Base-by-base conservation (phyloP, 2,113 vertebrate species). In the Chiloscyllium plagiosum region DNA sequence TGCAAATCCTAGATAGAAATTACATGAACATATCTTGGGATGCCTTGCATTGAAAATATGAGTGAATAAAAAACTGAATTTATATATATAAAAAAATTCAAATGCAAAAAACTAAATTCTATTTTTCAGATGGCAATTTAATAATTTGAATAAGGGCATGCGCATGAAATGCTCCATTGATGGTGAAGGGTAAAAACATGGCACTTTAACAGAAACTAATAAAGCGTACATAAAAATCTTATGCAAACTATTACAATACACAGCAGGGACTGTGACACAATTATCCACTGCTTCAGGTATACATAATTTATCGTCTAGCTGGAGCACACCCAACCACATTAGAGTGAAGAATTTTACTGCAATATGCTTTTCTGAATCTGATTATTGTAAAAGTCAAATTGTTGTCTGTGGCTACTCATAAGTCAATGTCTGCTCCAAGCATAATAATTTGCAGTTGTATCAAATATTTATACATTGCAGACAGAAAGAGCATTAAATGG, bases 311-410 rank as follows among this genome's bases (percentile, higher is more conserved):
- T 72, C 17, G 26, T 47, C n/a, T 94, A 70, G 42, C 68, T 50
- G 68, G 42, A 72, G 50, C 42, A 47, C 15, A 95, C 47, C 20
- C 72, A 7, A 72, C 22, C 93, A 72, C 42, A 95, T 95, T 95
- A 72, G 2, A 69, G 22, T 37, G 66, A 72, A 72, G 37, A 47
- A 22, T 72, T 72, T 47, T 12, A 95, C 5, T 70, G 68, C 42
- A 50, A 42, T 22, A 33, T 26, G 22, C 68, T 92, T n/a, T 92
- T 6, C 66, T 95, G 7, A 22, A 70, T 95, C 42, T 70, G 93
- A 95, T 95, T 22, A 50, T 50, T 95, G 68, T 95, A 72, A 94
- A 95, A 68, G 93, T 95, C 33, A 50, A 70, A 50, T 26, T 33
- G 5, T 69, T 95, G 37, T 72, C 93, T 72, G 19, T 94, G 92